A percentile compares a stretch with the other conserved stretches of the same genome.
Conservation (phyloP, 2,888 invertebrate genomes). For the Criorhina ranunculi region DNA sequence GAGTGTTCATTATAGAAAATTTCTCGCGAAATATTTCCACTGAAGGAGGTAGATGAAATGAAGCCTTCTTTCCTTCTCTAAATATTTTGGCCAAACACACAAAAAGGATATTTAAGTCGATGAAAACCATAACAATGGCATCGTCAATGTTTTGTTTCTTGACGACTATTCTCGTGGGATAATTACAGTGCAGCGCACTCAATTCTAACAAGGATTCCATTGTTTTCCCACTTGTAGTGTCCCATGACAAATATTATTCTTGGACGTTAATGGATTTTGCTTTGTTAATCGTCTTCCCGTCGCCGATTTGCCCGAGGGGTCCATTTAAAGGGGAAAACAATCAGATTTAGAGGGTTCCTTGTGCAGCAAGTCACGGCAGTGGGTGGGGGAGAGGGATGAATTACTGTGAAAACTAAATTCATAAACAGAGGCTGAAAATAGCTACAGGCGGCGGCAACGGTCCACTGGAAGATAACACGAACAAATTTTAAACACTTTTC, state of each 20-base stretch:
- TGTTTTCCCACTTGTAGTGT: not conserved
- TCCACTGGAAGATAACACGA: not conserved
- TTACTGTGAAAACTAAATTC: conserved; percentile 1
- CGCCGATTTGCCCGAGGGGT: conserved; percentile 13
- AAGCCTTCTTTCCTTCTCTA: conserved; percentile 2
- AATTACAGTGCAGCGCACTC: conserved; percentile 18
- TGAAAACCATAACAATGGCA: not conserved
- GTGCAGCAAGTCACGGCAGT: not conserved
- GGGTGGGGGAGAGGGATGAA: not conserved
- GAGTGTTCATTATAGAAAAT: conserved; percentile 23
- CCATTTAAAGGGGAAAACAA: conserved; percentile 11
- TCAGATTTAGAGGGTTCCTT: not conserved
- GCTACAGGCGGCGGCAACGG: not conserved
- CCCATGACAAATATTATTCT: conserved; percentile 20
- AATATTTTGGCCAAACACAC: conserved; percentile 14
- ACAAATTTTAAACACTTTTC: not conserved
- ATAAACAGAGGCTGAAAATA: not conserved
- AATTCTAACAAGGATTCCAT: not conserved
- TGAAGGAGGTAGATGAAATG: too few species aligned
- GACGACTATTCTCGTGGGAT: not conserved
- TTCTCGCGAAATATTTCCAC: not conserved
- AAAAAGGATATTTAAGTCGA: conserved; percentile 15
- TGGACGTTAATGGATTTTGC: conserved; percentile 31
- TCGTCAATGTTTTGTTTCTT: conserved; percentile 7
- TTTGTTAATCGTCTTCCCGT: conserved; percentile 7